Evolutionary conservation across 2,888 invertebrate genomes (phyloP).

Genomic region (Pristionchus maxplancki): DNA sequence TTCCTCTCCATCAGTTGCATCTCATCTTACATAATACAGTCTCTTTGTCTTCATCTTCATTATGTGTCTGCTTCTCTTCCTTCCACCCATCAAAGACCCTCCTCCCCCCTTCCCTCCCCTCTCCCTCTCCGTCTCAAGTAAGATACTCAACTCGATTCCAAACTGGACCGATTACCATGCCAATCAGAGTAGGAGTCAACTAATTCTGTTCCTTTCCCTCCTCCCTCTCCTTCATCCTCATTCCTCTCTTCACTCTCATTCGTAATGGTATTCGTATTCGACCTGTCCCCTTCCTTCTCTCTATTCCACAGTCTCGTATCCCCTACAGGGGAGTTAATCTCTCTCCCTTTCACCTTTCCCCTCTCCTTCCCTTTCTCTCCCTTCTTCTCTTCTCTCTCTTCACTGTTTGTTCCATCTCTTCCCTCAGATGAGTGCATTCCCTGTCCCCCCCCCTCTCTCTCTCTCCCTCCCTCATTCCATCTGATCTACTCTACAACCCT

Average conservation of each 20-base stretch:
- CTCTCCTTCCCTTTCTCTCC: not conserved
- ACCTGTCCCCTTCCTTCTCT: not conserved
- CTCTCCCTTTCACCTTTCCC: slow-evolving; percentile 16
- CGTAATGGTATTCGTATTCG: not conserved
- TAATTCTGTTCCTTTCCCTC: not conserved
- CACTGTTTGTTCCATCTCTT: not conserved
- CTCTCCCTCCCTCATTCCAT: not conserved
- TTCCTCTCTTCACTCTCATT: not conserved
- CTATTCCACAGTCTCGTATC: slow-evolving; percentile 24
- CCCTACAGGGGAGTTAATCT: not conserved
- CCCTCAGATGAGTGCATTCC: slow-evolving; percentile 11
- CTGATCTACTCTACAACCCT: not conserved
- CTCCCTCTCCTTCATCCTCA: not conserved
- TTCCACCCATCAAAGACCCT: not conserved
- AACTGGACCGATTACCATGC: slow-evolving; percentile 15
- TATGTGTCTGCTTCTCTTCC: not conserved
- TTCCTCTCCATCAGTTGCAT: not conserved
- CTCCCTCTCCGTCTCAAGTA: not conserved
- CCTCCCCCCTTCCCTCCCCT: not conserved
- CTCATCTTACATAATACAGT: slow-evolving; percentile 13
- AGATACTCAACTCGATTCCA: not conserved
- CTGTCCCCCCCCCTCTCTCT: too few relatives aligned
- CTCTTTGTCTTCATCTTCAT: not conserved
- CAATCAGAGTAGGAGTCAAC: not conserved
- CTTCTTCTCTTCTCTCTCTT: not conserved